Conservation (phyloP, 2,888 invertebrate genomes). For the Zaprionus obscuricornis region DNA sequence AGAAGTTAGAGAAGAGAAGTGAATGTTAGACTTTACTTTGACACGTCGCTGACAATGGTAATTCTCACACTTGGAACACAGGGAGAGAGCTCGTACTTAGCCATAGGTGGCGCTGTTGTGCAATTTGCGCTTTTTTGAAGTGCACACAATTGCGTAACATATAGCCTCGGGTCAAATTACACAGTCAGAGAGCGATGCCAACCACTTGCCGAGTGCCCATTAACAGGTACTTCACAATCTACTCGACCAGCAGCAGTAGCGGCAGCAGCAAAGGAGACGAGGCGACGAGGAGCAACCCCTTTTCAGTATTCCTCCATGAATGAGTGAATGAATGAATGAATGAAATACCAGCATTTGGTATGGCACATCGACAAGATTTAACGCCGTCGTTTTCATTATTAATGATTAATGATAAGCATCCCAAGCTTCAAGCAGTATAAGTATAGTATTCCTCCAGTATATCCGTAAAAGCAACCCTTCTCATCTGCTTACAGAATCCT, state of each 20-base stretch:
- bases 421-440: slow-evolving; percentile 7
- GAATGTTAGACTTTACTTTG: slow-evolving; percentile 37
- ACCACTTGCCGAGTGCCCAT: slow-evolving; percentile 77
- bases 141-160: slow-evolving; percentile 77
- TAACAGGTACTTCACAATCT: slow-evolving; percentile 81
- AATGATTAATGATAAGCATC: slow-evolving; percentile 83
- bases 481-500: not conserved
- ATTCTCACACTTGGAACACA: slow-evolving; percentile 30
- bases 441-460: slow-evolving; percentile 17
- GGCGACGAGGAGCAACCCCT: slow-evolving; percentile 49
- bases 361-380: slow-evolving; percentile 73
- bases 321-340: too few species aligned
- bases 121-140: slow-evolving; percentile 76
- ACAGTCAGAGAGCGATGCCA: slow-evolving; percentile 30
- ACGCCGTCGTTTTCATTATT: slow-evolving; percentile 80
- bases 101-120: slow-evolving; percentile 71
- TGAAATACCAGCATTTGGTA: slow-evolving; percentile 80
- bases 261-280: not conserved
- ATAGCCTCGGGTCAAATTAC: slow-evolving; percentile 83
- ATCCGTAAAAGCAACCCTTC: slow-evolving; percentile 57
- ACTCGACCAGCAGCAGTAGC: not conserved
- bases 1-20: too few species aligned
- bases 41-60: slow-evolving; percentile 51
- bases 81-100: not conserved
- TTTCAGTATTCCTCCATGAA: slow-evolving; percentile 34